Evolutionary conservation across 2,888 invertebrate species (phyloP), one percentile per base, ranked within the genome.

Genomic region (Amphipoea lucens): DNA sequence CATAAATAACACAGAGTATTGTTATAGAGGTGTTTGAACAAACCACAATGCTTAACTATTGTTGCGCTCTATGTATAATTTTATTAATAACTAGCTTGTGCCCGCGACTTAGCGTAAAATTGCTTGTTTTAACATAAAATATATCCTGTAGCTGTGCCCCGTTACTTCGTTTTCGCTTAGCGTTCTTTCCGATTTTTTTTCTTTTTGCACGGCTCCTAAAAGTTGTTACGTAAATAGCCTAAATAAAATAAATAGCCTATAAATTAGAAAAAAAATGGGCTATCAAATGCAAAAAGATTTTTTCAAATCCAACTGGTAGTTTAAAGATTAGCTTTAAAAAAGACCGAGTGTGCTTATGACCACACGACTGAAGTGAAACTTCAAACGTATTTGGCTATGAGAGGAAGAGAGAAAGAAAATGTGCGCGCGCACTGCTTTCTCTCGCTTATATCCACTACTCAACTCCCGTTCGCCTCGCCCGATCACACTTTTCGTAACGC

Each of bases 1-100:
- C 17, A 74, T 48, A 60, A 29, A 78, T 71, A 62, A 63, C 14
- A 63, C 60, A 66, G 42, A n/a, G 51, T n/a, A 73, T 76, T 77
- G 29, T 57, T 20, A n/a, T n/a, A 17, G 12, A 65, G 11, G n/a
- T 71, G 12, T 45, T 60, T 45, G n/a, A 62, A 74, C 54, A 71
- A 45, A 71, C 45, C 45, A 73, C 60, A 60, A 62, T 73, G 14
- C 42, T 60, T 12, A 63, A 4, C 14, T 77, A 77, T 73, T 78
- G 14, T 57, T 36, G 29, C 5, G 4, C 29, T 65, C 12, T 57
- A 2, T 54, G n/a, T 66, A 45, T 42, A 48, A 2, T 45, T 36
- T 36, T 42, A 6, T 20, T 23, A 14, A 14, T 51, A 23, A 48
- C 48, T 12, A 23, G 1, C 1, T 23, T 36, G 4, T 23, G 23